phyloP scores from a whole-genome alignment of 2,888 invertebrate genomes.

The Ariolimax columbianus region DNA sequence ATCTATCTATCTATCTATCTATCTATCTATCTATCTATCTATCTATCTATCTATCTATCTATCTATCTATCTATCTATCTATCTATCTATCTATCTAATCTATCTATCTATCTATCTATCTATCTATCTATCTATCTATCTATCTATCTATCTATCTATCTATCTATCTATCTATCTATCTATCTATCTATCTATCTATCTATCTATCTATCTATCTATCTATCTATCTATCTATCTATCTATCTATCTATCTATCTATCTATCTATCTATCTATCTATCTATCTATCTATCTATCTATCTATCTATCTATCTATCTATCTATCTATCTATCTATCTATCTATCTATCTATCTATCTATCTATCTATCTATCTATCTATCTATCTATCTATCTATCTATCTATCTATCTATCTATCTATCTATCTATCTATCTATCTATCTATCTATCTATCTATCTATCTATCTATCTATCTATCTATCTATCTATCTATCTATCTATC shows the following conservation, averaged over 20 bases:
- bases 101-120: slow-evolving; percentile 27
- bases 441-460: slow-evolving; percentile 25
- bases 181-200: background rate
- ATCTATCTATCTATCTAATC: background rate
- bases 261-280: slow-evolving; percentile 28
- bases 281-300: slow-evolving; percentile 6
- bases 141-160: slow-evolving; percentile 19
- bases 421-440: slow-evolving; percentile 15
- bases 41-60: background rate
- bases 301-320: background rate
- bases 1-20: background rate
- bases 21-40: background rate
- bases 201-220: slow-evolving; percentile 24
- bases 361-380: slow-evolving; percentile 26
- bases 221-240: slow-evolving; percentile 16
- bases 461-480: slow-evolving; percentile 15
- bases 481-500: background rate
- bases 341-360: slow-evolving; percentile 25
- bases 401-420: background rate
- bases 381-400: background rate
- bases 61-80: background rate
- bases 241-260: slow-evolving; percentile 14
- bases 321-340: background rate
- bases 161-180: slow-evolving; percentile 19
- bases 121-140: slow-evolving; percentile 14